phyloP scores from a whole-genome alignment of 2,113 vertebrate genomes.

The Choloepus hoffmanni region DNA sequence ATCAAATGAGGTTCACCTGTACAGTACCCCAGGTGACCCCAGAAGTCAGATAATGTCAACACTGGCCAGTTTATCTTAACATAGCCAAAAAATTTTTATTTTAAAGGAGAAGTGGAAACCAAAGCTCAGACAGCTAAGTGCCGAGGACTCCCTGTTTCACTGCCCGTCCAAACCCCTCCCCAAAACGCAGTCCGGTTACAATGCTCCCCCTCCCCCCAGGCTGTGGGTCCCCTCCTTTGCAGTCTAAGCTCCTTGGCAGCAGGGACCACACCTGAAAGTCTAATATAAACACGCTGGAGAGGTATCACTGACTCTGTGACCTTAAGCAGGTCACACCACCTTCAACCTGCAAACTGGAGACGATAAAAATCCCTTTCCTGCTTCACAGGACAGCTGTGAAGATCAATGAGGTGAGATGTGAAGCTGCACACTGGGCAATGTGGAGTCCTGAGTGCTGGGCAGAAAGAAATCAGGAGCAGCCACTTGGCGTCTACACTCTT shows the following conservation, averaged over 20 bases:
- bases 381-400: neutral
- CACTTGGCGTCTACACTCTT: accelerated
- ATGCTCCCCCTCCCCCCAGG: neutral
- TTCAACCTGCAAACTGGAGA: neutral
- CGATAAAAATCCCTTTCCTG: neutral
- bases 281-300: neutral
- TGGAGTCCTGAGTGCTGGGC: neutral
- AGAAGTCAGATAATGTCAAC: neutral
- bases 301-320: neutral
- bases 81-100: neutral
- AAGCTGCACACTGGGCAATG: accelerated
- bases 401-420: neutral
- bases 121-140: neutral
- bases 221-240: neutral
- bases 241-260: neutral
- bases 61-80: neutral
- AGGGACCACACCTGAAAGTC: neutral
- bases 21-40: neutral
- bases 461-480: neutral
- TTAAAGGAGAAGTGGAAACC: neutral
- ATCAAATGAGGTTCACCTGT: neutral
- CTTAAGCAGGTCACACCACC: neutral
- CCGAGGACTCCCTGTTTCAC: neutral
- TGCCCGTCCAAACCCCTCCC: neutral
- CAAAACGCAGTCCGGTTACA: neutral